Conservation (phyloP, 2,888 invertebrate genomes). For the Rhimphoctona megacephalus region DNA sequence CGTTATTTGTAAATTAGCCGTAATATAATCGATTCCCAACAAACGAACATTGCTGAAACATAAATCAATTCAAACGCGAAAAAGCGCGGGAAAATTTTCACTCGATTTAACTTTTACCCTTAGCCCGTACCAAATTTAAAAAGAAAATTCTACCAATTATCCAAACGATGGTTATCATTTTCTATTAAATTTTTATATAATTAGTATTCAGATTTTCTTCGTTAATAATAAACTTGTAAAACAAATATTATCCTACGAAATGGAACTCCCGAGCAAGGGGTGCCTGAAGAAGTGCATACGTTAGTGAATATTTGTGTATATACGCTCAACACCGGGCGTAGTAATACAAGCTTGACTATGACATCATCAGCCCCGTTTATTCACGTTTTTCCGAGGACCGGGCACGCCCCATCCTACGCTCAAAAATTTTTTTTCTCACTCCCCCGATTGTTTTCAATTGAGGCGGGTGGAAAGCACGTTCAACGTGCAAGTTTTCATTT, state of each 20-base stretch:
- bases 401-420: conserved; percentile 81
- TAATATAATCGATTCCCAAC: not conserved
- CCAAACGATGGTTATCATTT: not conserved
- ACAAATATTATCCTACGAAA: not conserved
- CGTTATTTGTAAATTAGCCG: not conserved
- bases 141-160: not conserved
- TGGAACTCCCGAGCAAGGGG: conserved; percentile 14
- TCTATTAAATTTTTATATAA: not conserved
- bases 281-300: conserved; percentile 27
- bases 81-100: not conserved
- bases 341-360: conserved; percentile 81
- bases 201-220: not conserved
- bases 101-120: too few species aligned
- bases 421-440: conserved; percentile 18
- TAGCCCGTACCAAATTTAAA: not conserved
- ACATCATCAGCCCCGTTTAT: conserved; percentile 81
- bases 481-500: not conserved
- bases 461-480: not conserved
- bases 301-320: conserved; percentile 65
- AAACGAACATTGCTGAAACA: not conserved
- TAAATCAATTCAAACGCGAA: not conserved
- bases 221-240: not conserved
- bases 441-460: conserved; percentile 28
- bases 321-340: conserved; percentile 75
- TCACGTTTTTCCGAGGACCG: conserved; percentile 78